Base-by-base conservation (phyloP, 1,140 invertebrate species). In the Caenorhabditis brenneri region DNA sequence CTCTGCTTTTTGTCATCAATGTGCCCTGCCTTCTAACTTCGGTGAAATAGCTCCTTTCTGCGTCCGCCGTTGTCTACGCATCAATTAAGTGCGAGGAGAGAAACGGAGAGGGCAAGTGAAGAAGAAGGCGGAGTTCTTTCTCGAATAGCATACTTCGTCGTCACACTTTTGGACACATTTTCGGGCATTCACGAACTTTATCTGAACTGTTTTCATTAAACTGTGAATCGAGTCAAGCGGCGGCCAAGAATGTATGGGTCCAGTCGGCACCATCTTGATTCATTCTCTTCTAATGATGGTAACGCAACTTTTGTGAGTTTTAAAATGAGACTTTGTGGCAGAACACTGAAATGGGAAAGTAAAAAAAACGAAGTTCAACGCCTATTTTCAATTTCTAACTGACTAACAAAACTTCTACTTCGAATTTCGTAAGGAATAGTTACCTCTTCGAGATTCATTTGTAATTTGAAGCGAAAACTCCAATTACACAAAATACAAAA, bases 201-300 rank as follows among this genome's bases (percentile, higher is more conserved):
- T 51, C 49, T 51, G 49, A 51, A 51, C n/a, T n/a, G n/a, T 51
- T 51, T n/a, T 0, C 49, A 4, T 6, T 7, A n/a, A n/a, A n/a
- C n/a, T 22, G 19, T 2, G 10, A n/a, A n/a, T n/a, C n/a, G n/a
- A n/a, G n/a, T n/a, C n/a, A n/a, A n/a, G n/a, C n/a, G n/a, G n/a
- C 3, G 53, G 0, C 24, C n/a, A 19, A 19, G 15, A 36, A 74
- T 74, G 65, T 74, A 74, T n/a, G 65, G 65, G 42, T 74, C 65
- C 65, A 74, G 36, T 74, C 65, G 65, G 3, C 65, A 74, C 65
- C 65, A 74, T 74, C 33, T 74, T 15, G 65, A 74, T 36, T 74
- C 65, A 36, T 74, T 74, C 19, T 74, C 65, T 9, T 74, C 65
- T n/a, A 74, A 74, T n/a, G 65, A 74, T 42, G 65, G 65, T 22